phyloP scores from a whole-genome alignment of 1,140 invertebrate species.

The Atta texana region DNA sequence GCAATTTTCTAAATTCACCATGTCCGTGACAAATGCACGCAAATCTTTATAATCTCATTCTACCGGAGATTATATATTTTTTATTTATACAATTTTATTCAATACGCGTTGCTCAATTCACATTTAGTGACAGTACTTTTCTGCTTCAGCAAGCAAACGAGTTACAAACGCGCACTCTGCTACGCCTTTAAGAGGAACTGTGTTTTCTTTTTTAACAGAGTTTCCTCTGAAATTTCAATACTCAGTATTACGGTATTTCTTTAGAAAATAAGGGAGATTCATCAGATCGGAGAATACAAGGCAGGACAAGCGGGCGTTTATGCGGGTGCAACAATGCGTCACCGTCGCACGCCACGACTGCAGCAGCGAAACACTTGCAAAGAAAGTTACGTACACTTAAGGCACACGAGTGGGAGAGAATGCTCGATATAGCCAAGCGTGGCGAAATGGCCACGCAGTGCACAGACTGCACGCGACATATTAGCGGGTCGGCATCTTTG shows the following conservation, averaged over 20 bases:
- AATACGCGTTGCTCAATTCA: background rate
- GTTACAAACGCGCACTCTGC: background rate
- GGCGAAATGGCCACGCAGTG: slow-evolving; percentile 49
- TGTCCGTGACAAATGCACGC: slow-evolving; percentile 9
- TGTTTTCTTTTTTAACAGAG: background rate
- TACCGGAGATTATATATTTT: background rate
- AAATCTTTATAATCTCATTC: background rate
- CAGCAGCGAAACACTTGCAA: background rate
- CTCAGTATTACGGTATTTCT: slow-evolving; percentile 20
- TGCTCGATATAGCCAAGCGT: slow-evolving; percentile 44
- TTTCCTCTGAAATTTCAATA: slow-evolving; percentile 22
- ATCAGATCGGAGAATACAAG: background rate
- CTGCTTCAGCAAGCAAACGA: background rate
- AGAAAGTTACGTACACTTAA: background rate
- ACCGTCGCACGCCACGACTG: background rate
- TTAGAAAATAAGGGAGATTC: slow-evolving; percentile 3
- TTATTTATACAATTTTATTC: background rate
- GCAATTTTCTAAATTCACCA: background rate
- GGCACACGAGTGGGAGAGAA: slow-evolving; percentile 17
- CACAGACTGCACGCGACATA: slow-evolving; percentile 67
- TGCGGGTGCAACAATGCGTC: slow-evolving; percentile 57
- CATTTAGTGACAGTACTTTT: background rate
- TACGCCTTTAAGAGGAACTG: background rate
- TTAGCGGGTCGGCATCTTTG: slow-evolving; percentile 69
- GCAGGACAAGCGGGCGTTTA: slow-evolving; percentile 31